Evolutionary conservation across 2,113 vertebrate species (phyloP).

Genomic region (Eulemur macaco): DNA sequence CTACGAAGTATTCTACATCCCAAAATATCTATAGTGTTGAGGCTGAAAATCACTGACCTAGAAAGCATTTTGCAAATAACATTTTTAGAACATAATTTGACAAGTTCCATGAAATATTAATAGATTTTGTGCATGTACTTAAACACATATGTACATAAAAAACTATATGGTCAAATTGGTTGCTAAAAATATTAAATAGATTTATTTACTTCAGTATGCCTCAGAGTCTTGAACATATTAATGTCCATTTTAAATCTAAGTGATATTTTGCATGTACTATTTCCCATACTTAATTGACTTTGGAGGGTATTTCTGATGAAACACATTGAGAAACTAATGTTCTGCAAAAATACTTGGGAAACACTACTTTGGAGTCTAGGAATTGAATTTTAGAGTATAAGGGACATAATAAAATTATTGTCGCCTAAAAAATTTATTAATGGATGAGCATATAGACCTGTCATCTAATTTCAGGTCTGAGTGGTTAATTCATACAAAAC

Average conservation of each 20-base stretch:
- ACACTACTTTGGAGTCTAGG: not conserved
- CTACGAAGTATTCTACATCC: not conserved
- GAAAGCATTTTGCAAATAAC: not conserved
- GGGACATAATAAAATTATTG: not conserved
- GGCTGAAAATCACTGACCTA: not conserved
- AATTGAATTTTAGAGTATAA: not conserved
- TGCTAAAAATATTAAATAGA: not conserved
- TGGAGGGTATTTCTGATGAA: conserved; percentile 13
- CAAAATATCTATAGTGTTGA: not conserved
- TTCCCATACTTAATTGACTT: conserved; percentile 30
- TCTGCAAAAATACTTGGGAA: not conserved
- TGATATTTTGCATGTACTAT: not conserved
- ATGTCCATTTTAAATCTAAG: not conserved
- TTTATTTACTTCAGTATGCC: not conserved
- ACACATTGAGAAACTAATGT: not conserved
- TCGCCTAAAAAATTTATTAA: not conserved
- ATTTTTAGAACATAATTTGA: not conserved
- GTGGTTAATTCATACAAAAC: not conserved
- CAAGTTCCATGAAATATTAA: not conserved
- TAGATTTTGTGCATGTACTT: not conserved
- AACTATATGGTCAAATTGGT: not conserved
- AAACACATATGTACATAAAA: not conserved
- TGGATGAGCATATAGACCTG: not conserved
- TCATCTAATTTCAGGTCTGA: not conserved
- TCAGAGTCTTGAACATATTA: not conserved